These are phyloP conservation scores for Triops cancriformis DNA, from an alignment of 1,140 invertebrate species.

Conservation along the genomic window DNA sequence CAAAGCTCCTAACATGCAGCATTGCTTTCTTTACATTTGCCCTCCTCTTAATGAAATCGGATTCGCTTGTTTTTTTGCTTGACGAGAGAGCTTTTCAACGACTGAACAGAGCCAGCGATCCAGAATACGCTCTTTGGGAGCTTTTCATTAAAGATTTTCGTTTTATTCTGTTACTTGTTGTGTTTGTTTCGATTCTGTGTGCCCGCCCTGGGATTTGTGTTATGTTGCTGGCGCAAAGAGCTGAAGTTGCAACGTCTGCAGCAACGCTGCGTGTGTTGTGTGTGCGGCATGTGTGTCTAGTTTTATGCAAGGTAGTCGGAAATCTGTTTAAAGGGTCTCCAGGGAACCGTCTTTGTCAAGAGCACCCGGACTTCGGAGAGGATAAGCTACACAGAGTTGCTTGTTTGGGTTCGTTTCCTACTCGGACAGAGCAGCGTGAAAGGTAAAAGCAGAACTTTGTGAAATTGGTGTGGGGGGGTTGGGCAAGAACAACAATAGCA, in stretches of 20 bases:
- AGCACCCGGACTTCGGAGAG: neutral
- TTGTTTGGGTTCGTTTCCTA: constrained; percentile 3
- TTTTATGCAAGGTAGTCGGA: constrained; percentile 9
- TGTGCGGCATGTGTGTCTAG: neutral
- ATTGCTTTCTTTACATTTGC: constrained; percentile 5
- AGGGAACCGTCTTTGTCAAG: neutral
- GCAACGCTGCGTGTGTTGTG: neutral
- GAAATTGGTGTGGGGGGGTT: neutral
- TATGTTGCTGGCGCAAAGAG: neutral
- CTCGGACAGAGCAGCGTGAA: neutral
- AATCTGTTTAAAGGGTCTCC: constrained; percentile 4
- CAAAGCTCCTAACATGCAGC: neutral
- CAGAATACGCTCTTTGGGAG: neutral
- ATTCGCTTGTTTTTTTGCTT: neutral
- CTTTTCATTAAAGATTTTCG: neutral
- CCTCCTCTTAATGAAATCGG: constrained; percentile 7
- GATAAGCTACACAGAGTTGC: neutral
- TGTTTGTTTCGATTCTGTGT: neutral
- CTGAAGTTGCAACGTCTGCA: neutral
- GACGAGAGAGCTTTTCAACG: neutral
- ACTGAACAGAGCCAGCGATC: neutral
- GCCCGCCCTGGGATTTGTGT: neutral
- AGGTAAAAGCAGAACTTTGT: neutral
- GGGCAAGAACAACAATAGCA: neutral
- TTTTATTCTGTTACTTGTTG: neutral